Evolutionary conservation across 2,797 vertebrate species (phyloP), one percentile per base, ranked within the genome.

Genomic region (Melanotaenia boesemani): DNA sequence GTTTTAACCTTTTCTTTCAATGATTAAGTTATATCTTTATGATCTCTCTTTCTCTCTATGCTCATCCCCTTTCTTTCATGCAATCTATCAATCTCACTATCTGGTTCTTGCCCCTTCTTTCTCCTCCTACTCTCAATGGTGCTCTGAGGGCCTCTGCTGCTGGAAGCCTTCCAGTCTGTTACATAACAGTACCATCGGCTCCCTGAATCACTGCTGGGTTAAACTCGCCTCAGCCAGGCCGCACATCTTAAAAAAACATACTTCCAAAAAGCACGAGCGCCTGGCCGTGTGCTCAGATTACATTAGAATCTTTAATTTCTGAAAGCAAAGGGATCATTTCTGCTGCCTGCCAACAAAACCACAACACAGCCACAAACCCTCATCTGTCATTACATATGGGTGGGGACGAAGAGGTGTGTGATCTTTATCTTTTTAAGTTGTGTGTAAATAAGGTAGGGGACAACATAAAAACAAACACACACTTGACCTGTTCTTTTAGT

Each of bases 151-250:
- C 86, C 89, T 89, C 79, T 76, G 73, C 73, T 83, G 80, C 71
- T 93, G 91, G 91, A 90, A 73, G 83, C 80, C 36, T 65, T 72
- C 89, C 86, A 90, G 3, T 30, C 32, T 26, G 68, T 93, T 91
- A 86, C 86, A 91, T 93, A 93, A 93, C 81, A 70, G 70, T 13
- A 72, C 83, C 76, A 63, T 75, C 85, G 76, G 83, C 67, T 85
- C 81, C 81, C 68, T 86, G 83, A 87, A 87, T 88, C 80, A 86
- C 88, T 76, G 88, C 73, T 62, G 83, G 41, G 79, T 75, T 62
- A 37, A 39, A 79, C 58, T 72, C 62, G 75, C 74, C 57, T 68
- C 26, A 3, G 41, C 56, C 57, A 32, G 4, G 67, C 77, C 75
- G 13, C 64, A 69, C 46, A 75, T 72, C 70, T 52, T 12, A 20